phyloP scores from a whole-genome alignment of 2,888 invertebrate genomes.

The Eupsilia transversa region DNA sequence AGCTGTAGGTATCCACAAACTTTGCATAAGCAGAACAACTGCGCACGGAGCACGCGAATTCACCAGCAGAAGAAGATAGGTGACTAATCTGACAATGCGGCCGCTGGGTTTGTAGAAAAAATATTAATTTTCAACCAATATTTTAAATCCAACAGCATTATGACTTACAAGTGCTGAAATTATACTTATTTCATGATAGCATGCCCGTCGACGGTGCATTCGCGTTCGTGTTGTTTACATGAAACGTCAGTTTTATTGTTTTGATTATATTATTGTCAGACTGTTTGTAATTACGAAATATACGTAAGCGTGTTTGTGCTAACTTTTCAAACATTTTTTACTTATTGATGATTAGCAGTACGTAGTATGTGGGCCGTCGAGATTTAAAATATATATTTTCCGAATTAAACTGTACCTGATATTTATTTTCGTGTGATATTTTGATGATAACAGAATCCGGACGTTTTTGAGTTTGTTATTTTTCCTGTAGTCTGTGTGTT shows the following conservation, averaged over 20 bases:
- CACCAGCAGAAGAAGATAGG: too few relatives aligned
- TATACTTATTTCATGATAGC: conserved; percentile 4
- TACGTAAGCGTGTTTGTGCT: conserved; percentile 55
- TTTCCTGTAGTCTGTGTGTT: conserved; percentile 33
- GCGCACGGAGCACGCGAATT: too few relatives aligned
- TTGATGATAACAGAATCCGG: conserved; percentile 47
- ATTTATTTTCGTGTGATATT: conserved; percentile 43
- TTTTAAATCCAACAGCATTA: background rate
- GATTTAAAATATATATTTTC: conserved; percentile 37
- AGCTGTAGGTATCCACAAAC: too few relatives aligned
- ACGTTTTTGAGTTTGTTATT: conserved; percentile 37
- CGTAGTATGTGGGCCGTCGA: conserved; percentile 10
- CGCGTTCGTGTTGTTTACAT: conserved; percentile 50
- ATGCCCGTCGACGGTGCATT: conserved; percentile 47
- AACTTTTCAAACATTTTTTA: conserved; percentile 66
- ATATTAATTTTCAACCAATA: background rate
- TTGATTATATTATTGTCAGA: conserved; percentile 69
- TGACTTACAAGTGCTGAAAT: background rate
- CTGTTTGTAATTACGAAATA: conserved; percentile 67
- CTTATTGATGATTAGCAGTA: conserved; percentile 54
- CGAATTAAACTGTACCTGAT: conserved; percentile 30
- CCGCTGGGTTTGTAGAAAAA: background rate
- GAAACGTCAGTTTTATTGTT: conserved; percentile 61
- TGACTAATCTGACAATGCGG: background rate
- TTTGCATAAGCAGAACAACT: too few relatives aligned